Evolutionary conservation across 2,888 invertebrate species (phyloP).

Genomic region (Adineta ricciae): DNA sequence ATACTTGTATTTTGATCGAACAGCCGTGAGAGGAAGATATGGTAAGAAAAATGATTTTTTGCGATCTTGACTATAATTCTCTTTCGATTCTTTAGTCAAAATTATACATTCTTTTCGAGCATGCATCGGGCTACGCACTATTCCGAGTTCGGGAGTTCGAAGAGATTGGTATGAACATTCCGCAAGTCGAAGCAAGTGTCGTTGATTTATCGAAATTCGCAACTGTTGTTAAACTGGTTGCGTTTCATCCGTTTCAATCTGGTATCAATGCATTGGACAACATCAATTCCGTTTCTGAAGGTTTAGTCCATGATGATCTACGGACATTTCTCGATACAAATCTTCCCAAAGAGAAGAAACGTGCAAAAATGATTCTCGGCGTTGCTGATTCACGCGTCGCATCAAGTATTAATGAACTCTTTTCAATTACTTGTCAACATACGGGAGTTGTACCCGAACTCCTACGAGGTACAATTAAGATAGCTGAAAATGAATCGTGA

Average conservation of each 20-base stretch:
- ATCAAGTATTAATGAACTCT: constrained; percentile 63
- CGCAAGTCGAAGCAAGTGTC: constrained; percentile 74
- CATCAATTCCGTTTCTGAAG: constrained; percentile 89
- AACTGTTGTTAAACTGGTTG: constrained; percentile 72
- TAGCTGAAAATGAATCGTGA: background rate
- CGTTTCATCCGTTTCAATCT: constrained; percentile 75
- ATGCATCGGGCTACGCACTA: constrained; percentile 87
- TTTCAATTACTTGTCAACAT: constrained; percentile 70
- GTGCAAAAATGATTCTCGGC: constrained; percentile 60
- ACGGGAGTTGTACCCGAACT: constrained; percentile 83
- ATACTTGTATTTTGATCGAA: too few relatives aligned
- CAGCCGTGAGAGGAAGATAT: too few relatives aligned
- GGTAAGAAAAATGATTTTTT: too few relatives aligned
- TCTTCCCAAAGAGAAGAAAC: constrained; percentile 65
- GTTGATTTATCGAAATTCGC: constrained; percentile 76
- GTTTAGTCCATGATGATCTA: constrained; percentile 72
- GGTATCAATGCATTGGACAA: constrained; percentile 77
- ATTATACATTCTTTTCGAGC: constrained; percentile 67
- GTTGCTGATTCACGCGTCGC: constrained; percentile 80
- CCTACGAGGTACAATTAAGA: constrained; percentile 58
- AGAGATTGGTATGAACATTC: constrained; percentile 76
- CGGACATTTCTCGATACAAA: constrained; percentile 76
- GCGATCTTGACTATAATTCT: background rate
- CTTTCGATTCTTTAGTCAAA: background rate
- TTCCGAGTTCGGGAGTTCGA: constrained; percentile 88